These are phyloP conservation scores for Drosophila miranda DNA, from an alignment of 1,140 invertebrate genomes.

Conservation along the genomic window DNA sequence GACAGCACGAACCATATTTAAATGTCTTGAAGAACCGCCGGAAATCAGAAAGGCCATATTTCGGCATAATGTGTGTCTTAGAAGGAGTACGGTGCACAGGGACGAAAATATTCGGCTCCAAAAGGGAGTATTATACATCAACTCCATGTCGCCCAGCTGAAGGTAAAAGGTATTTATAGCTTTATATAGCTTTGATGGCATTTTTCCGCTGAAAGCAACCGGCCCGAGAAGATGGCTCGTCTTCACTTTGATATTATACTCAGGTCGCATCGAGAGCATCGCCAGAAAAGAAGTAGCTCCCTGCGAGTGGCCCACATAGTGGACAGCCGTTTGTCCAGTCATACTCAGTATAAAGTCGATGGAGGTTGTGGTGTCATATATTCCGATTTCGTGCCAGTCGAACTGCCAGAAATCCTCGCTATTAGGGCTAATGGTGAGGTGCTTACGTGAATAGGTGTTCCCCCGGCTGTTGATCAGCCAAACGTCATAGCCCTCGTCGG, in stretches of 20 bases:
- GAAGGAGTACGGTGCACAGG: no score
- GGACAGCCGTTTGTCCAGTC: slow-evolving; percentile 2
- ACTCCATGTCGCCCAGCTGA: neutral
- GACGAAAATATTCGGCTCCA: no score
- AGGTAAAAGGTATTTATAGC: no score
- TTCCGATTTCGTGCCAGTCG: slow-evolving; percentile 26
- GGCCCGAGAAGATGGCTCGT: slow-evolving; percentile 3
- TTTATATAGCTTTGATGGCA: neutral
- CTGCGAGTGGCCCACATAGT: slow-evolving; percentile 34
- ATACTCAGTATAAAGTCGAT: slow-evolving; percentile 11
- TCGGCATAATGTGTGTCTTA: neutral
- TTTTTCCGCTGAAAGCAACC: neutral
- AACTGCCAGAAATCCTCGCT: slow-evolving; percentile 10
- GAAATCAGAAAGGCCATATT: neutral
- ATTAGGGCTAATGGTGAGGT: neutral
- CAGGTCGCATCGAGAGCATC: slow-evolving; percentile 15
- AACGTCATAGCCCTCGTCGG: slow-evolving; percentile 88
- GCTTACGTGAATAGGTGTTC: slow-evolving; percentile 9
- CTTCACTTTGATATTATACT: slow-evolving; percentile 2
- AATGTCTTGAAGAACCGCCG: neutral
- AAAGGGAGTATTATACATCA: neutral
- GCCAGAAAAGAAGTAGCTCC: slow-evolving; percentile 15
- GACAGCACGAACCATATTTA: neutral
- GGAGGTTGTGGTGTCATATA: slow-evolving; percentile 8
- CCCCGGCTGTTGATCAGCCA: slow-evolving; percentile 81